phyloP scores from a whole-genome alignment of 2,113 vertebrate genomes.

The Ailurus styani region DNA sequence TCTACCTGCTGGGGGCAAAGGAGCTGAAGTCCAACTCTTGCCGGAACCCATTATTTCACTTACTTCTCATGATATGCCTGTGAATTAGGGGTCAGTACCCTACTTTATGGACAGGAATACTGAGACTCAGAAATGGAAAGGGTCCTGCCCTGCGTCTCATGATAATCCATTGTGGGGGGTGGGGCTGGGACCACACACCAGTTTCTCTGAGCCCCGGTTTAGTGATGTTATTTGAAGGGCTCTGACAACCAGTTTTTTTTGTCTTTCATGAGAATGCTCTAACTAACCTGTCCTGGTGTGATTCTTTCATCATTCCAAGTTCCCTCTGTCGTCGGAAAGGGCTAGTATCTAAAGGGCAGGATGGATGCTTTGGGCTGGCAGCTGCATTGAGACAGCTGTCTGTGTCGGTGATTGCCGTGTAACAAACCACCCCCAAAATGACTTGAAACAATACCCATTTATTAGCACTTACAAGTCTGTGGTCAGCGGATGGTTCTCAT shows the following conservation, averaged over 20 bases:
- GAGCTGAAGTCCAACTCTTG: not conserved
- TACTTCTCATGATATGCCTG: not conserved
- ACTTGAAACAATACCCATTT: not conserved
- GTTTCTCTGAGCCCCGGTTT: not conserved
- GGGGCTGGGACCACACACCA: accelerated
- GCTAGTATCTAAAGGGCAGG: not conserved
- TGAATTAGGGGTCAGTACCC: not conserved
- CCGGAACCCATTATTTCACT: too few species aligned
- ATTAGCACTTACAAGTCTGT: not conserved
- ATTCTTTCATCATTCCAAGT: not conserved
- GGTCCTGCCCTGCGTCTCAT: not conserved
- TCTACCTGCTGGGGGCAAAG: accelerated
- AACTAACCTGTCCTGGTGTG: not conserved
- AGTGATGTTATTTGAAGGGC: not conserved
- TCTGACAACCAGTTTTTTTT: not conserved
- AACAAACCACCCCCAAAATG: not conserved
- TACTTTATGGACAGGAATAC: not conserved
- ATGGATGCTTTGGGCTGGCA: too few species aligned
- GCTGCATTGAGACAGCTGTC: not conserved
- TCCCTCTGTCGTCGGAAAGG: not conserved
- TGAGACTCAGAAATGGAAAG: too few species aligned
- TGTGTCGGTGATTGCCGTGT: not conserved
- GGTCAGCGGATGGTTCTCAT: not conserved
- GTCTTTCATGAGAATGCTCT: too few species aligned
- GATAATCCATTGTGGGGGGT: too few species aligned